Evolutionary conservation across 2,113 vertebrate genomes (phyloP).

Genomic region (Rhabdornis inornatus): DNA sequence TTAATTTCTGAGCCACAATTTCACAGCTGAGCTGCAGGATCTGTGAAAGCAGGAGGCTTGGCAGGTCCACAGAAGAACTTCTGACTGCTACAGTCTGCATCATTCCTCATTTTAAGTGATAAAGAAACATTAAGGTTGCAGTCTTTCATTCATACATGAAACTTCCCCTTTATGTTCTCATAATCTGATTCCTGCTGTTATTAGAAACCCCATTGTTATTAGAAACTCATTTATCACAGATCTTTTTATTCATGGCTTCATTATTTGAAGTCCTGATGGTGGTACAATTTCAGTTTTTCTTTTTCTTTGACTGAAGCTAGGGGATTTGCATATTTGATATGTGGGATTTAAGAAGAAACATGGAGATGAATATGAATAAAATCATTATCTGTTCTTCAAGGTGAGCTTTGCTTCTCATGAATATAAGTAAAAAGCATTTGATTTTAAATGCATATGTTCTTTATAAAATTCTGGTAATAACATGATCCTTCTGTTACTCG

Average conservation of each 20-base stretch:
- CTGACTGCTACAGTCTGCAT: background rate
- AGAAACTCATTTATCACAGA: slow-evolving; percentile 46
- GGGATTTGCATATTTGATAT: slow-evolving; percentile 50
- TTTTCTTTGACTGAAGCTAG: slow-evolving; percentile 13
- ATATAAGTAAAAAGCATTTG: background rate
- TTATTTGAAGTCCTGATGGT: slow-evolving; percentile 27
- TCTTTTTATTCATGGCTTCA: slow-evolving; percentile 44
- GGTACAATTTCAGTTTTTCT: slow-evolving; percentile 31
- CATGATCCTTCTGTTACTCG: slow-evolving; percentile 1
- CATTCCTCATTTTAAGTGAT: background rate
- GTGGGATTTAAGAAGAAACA: slow-evolving; percentile 33
- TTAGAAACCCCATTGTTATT: background rate
- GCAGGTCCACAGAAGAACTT: background rate
- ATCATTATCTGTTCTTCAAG: slow-evolving; percentile 43
- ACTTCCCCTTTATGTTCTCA: background rate
- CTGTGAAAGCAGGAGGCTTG: background rate
- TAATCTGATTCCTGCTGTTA: slow-evolving; percentile 27
- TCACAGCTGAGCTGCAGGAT: background rate
- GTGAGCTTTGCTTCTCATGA: slow-evolving; percentile 38
- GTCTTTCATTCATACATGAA: background rate
- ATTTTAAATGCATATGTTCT: slow-evolving; percentile 1
- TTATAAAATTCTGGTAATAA: slow-evolving; percentile 23
- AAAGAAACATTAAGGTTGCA: background rate
- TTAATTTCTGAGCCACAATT: background rate
- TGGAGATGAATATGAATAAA: slow-evolving; percentile 48